Conservation (phyloP, 2,888 invertebrate genomes). For the Diplolepis rosae region DNA sequence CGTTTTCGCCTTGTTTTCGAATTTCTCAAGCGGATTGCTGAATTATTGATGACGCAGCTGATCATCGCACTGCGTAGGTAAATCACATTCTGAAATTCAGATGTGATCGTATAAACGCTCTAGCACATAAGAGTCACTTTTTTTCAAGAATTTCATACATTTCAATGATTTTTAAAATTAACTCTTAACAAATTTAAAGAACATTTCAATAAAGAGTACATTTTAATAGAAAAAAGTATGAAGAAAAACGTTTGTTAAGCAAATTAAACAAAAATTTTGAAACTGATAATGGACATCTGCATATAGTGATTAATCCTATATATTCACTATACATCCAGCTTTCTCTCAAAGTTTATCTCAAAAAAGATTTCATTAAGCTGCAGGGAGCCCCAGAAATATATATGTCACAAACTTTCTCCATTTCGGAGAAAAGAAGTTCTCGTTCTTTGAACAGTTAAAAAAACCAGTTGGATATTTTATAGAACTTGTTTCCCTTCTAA, state of each 20-base stretch:
- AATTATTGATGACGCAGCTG: slow-evolving; percentile 24
- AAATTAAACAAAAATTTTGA: too few relatives aligned
- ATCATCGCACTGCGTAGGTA: slow-evolving; percentile 14
- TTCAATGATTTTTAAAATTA: neutral
- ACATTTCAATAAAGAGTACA: too few relatives aligned
- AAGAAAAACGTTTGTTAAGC: too few relatives aligned
- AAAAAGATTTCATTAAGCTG: slow-evolving; percentile 28
- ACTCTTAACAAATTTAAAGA: neutral
- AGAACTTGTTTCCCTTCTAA: neutral
- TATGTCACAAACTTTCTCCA: slow-evolving; percentile 21
- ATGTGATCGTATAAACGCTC: slow-evolving; percentile 5
- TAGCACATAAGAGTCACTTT: slow-evolving; percentile 2
- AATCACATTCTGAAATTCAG: slow-evolving; percentile 13
- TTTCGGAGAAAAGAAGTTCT: neutral
- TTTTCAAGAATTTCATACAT: neutral
- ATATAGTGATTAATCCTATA: neutral
- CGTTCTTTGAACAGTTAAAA: neutral
- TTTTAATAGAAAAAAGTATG: too few relatives aligned
- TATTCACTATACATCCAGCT: neutral
- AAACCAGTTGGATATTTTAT: neutral
- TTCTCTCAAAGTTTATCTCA: slow-evolving; percentile 21
- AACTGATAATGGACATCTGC: neutral
- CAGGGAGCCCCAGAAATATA: slow-evolving; percentile 21
- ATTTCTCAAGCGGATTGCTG: slow-evolving; percentile 12
- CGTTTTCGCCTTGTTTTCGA: slow-evolving; percentile 4